Evolutionary conservation across 2,888 invertebrate genomes (phyloP).

Genomic region (Augochlorella aurata): DNA sequence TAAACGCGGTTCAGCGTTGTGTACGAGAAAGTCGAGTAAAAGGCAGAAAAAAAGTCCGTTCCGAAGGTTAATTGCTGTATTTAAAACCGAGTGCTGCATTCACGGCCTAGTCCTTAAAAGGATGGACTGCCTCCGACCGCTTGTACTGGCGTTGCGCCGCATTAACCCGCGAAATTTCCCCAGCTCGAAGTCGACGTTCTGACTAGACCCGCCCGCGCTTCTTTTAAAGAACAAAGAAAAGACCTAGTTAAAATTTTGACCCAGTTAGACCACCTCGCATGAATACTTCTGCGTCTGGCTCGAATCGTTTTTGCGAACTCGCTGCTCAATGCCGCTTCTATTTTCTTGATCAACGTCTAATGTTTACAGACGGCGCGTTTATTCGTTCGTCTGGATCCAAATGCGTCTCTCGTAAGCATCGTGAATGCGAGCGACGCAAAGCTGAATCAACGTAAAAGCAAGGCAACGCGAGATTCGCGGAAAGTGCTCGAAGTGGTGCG

Average conservation of each 20-base stretch:
- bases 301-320: background rate
- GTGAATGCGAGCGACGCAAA: background rate
- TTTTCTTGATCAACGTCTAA: background rate
- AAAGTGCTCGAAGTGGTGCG: background rate
- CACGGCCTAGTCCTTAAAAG: constrained; percentile 1
- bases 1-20: background rate
- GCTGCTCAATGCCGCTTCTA: background rate
- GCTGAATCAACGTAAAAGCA: constrained; percentile 2
- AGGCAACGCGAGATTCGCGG: background rate
- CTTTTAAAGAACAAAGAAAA: background rate
- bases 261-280: background rate
- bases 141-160: background rate
- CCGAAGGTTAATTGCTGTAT: constrained; percentile 22
- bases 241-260: constrained; percentile 5
- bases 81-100: constrained; percentile 21
- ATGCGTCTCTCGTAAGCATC: background rate
- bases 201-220: background rate
- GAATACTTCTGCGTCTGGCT: background rate
- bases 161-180: background rate
- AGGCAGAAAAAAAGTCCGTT: constrained; percentile 3
- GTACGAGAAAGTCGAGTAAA: background rate
- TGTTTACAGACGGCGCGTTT: background rate
- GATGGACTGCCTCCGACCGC: background rate
- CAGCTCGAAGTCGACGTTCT: background rate
- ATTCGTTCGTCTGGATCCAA: background rate